Evolutionary conservation across 2,113 vertebrate species (phyloP), one percentile per base, ranked within the genome.

Genomic region (Paradisaea rubra): DNA sequence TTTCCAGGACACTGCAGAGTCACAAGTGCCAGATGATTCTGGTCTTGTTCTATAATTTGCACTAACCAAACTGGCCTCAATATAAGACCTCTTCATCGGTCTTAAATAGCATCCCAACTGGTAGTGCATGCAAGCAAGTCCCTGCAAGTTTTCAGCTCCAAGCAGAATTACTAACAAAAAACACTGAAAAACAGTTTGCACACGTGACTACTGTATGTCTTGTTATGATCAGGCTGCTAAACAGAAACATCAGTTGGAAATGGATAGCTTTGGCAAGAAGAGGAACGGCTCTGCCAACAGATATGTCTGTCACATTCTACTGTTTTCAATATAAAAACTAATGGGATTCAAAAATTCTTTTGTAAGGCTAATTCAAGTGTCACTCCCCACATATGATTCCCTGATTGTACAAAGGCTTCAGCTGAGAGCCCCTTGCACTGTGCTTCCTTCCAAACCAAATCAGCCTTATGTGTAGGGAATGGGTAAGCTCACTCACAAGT

Each of bases 1-100:
- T 95, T 95, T 95, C 96, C 95, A 96, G 94, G 88, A 93, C 90
- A 89, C 90, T 93, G 93, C 88, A 95, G 81, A 91, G 93, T 94
- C 96, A 95, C 64, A 95, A 97, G 74, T 71, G 74, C 88, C 91
- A 95, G 93, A 81, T 90, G 96, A 95, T 90, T 94, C 61, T 88
- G 64, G 91, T 95, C 91, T 77, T 86, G 79, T 94, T 95, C 94
- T 95, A 88, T 90, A 95, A 95, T 91, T 88, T 95, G 89, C 91
- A 81, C 71, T 78, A 95, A 93, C 88, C 85, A 94, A 88, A 83
- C 85, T 83, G 87, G 68, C 94, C 93, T 94, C 91, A 81, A 84
- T 88, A 44, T 11, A 30, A 80, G 72, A 94, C 80, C 80, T 96
- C 91, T 93, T 81, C 52, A 71, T 52, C 11, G 10, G 50, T 78